Evolutionary conservation across 2,888 invertebrate genomes (phyloP), one percentile per base, ranked within the genome.

Genomic region (Eupithecia centaureata): DNA sequence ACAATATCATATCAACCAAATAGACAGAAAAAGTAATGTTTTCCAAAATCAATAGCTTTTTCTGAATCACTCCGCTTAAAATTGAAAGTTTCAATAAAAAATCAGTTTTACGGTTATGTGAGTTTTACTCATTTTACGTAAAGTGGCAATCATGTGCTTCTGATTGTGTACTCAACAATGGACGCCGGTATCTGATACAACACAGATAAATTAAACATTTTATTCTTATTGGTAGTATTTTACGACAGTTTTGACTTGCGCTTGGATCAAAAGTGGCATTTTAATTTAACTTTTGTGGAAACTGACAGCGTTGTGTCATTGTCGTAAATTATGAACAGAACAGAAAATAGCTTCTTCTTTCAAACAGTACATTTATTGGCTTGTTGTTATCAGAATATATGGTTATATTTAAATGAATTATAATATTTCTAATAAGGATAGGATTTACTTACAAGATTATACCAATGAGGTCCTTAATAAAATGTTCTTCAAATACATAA

Each of bases 141-240:
- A 75, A 66, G 67, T 66, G 65, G 75, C 67, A 72, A 73, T 73
- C 65, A 61, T 68, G 62, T 58, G 65, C 52, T 70, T 73, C 72
- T 71, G 56, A 65, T 67, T 70, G 56, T 60, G 58, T 61, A 69
- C 35, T 30, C 63, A 62, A 72, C 73, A 75, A 73, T 70, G 70
- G 68, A 63, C 61, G 51, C 54, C 61, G 63, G 67, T 67, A 52
- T 63, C 58, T 13, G 72, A 68, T 68, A 77, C 76, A 73, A 52
- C 33, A 75, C 70, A 77, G 77, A 85, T 85, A 86, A 82, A 79
- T 84, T 81, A 81, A 82, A 71, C 69, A 75, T 84, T 82, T 86
- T 85, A 86, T 82, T 78, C 73, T 78, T 76, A 81, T 79, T 82
- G 82, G 82, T 80, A 78, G 77, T 79, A 72, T 81, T 84, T 86